These are phyloP conservation scores for Oreochromis tanganicae DNA, from an alignment of 2,113 vertebrate genomes.

Conservation along the genomic window DNA sequence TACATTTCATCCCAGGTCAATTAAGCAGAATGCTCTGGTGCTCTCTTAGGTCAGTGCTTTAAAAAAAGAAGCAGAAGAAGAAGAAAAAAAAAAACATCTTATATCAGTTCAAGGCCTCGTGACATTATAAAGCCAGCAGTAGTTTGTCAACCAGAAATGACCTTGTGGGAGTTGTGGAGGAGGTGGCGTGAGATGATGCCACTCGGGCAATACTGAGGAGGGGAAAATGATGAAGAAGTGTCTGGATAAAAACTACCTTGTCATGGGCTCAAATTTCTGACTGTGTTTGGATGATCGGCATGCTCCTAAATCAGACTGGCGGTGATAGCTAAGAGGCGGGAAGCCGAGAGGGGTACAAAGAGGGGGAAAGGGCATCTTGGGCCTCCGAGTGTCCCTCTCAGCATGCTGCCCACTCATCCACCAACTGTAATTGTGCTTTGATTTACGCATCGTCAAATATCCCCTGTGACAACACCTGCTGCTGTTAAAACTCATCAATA, in stretches of 20 bases:
- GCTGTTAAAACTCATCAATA: constrained; percentile 77
- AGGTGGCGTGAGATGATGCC: constrained; percentile 21
- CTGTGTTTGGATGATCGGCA: constrained; percentile 40
- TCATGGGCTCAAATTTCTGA: constrained; percentile 47
- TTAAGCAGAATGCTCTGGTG: constrained; percentile 68
- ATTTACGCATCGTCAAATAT: constrained; percentile 74
- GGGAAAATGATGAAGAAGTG: constrained; percentile 54
- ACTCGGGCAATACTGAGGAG: not conserved
- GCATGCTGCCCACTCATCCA: constrained; percentile 17
- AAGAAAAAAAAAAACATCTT: not conserved
- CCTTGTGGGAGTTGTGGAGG: constrained; percentile 69
- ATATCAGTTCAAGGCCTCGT: constrained; percentile 61
- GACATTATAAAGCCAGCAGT: constrained; percentile 48
- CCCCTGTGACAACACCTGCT: constrained; percentile 68
- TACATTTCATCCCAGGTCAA: constrained; percentile 72
- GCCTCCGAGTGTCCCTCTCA: constrained; percentile 24
- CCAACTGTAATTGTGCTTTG: constrained; percentile 77
- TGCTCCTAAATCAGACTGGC: constrained; percentile 49
- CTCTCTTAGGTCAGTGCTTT: constrained; percentile 56
- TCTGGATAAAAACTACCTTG: constrained; percentile 45
- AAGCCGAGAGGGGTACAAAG: constrained; percentile 13
- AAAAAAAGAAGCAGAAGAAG: constrained; percentile 15
- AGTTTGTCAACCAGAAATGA: constrained; percentile 67
- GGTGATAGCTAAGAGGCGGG: constrained; percentile 35
- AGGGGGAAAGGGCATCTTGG: not conserved